Percentiles rank a stretch among this genome's conserved stretches.
Evolutionary conservation across 2,888 invertebrate species (phyloP).

Genomic region (Seira musarum): DNA sequence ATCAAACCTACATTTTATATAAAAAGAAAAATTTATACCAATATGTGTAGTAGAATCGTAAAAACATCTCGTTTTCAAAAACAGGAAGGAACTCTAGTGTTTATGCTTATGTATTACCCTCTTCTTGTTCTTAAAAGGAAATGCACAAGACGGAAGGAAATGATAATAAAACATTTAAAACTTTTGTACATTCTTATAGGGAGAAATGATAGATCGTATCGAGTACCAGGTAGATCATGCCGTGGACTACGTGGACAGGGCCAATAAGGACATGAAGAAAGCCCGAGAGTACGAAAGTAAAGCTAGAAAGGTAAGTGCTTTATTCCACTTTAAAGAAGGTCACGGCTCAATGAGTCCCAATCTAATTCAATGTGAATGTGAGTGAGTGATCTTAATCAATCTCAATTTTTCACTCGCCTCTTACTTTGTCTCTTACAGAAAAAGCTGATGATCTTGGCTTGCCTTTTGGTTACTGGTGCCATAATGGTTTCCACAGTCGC

Average conservation of each 20-base stretch:
- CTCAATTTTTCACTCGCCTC: background rate
- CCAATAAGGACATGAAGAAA: constrained; percentile 83
- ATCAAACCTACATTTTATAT: background rate
- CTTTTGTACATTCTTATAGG: constrained; percentile 76
- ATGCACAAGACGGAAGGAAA: background rate
- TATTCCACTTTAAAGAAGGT: constrained; percentile 1
- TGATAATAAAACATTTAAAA: background rate
- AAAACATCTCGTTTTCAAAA: background rate
- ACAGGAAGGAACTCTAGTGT: constrained; percentile 10
- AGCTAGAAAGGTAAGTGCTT: constrained; percentile 86
- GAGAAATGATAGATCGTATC: constrained; percentile 94
- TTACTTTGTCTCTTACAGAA: constrained; percentile 45
- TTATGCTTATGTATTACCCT: too few species aligned
- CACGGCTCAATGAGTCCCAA: background rate
- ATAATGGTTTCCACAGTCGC: constrained; percentile 64
- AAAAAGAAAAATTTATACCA: background rate
- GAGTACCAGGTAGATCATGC: constrained; percentile 94
- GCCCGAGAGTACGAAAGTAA: constrained; percentile 89
- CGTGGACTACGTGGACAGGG: constrained; percentile 86
- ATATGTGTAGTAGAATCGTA: too few species aligned
- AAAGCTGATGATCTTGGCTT: constrained; percentile 66
- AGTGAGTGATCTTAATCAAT: background rate
- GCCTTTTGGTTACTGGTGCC: constrained; percentile 63
- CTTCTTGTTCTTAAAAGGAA: background rate
- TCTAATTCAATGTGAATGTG: too few species aligned